Evolutionary conservation across 2,797 vertebrate species (phyloP), one percentile per base, ranked within the genome.

Genomic region (Muscicapa comitata): DNA sequence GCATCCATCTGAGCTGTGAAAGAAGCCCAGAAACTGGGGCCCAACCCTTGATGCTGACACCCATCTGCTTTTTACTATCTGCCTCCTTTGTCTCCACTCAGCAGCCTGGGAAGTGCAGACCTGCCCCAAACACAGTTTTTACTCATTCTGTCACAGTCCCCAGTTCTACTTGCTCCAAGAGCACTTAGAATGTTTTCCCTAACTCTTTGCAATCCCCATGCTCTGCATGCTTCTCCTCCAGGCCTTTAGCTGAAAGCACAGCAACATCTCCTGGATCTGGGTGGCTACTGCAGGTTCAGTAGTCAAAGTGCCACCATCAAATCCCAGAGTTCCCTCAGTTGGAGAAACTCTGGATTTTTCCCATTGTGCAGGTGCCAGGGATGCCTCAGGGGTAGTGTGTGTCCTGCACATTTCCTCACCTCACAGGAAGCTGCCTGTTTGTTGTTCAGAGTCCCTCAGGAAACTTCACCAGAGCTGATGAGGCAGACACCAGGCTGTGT

Each of bases 231-330:
- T 11, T 77, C 74, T 90, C 59, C 70, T 92, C n/a, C 51, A 50
- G 67, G 73, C 84, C 70, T 88, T 95, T 94, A 91, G 88, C 92
- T 97, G 89, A 96, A 97, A 92, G 95, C 94, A 97, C 35, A 97
- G 97, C 97, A 95, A 45, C 97, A 96, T 94, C 97, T 97, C 93
- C 96, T 97, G 97, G 97, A 94, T 55, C 59, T 8, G 13, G 57
- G 29, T 74, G 65, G 95, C 76, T 94, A 97, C 59, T 95, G 88
- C 97, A 97, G 67, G 88, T 55, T 79, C 51, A 21, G n/a, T 11
- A 73, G 43, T 53, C 71, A 18, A 59, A 82, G 13, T 23, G 40
- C 25, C 2, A 1, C 65, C 72, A 65, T 43, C 63, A 45, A 65
- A 81, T 33, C 53, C 53, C 1, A 4, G 11, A 47, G 17, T 25